Evolutionary conservation across 2,797 vertebrate genomes (phyloP).

Genomic region (Eleutherodactylus coqui): DNA sequence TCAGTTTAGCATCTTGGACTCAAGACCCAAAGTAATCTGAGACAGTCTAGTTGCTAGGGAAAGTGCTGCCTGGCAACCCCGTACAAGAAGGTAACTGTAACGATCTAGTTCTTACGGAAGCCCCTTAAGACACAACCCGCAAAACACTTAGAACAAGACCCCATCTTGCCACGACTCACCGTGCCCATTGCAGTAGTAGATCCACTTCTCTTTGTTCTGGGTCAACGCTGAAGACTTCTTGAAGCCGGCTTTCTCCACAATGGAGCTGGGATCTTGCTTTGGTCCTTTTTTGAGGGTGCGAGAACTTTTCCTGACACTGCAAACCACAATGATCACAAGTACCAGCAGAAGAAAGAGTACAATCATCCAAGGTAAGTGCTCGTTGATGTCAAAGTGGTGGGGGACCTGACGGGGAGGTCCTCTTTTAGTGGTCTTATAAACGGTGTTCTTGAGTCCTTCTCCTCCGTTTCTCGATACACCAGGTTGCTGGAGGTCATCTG

Average conservation of each 20-base stretch:
- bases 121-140: neutral
- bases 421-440: constrained; percentile 82
- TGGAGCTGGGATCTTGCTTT: constrained; percentile 91
- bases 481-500: constrained; percentile 71
- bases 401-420: constrained; percentile 81
- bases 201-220: constrained; percentile 91
- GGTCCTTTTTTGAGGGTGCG: constrained; percentile 93
- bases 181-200: constrained; percentile 92
- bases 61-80: neutral
- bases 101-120: neutral
- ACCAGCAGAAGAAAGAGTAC: constrained; percentile 92
- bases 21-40: neutral
- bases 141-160: neutral
- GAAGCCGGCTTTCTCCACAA: constrained; percentile 91
- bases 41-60: neutral
- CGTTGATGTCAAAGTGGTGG: constrained; percentile 95
- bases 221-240: constrained; percentile 82
- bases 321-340: constrained; percentile 92
- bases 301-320: constrained; percentile 92
- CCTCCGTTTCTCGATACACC: constrained; percentile 74
- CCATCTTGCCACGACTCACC: constrained; percentile 77
- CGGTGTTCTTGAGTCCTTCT: constrained; percentile 72
- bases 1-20: neutral
- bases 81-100: neutral
- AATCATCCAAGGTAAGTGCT: constrained; percentile 98